A percentile compares a stretch with the other conserved stretches of the same genome.
Conservation (phyloP, 1,140 invertebrate genomes). For the Drosophila lacertosa region DNA sequence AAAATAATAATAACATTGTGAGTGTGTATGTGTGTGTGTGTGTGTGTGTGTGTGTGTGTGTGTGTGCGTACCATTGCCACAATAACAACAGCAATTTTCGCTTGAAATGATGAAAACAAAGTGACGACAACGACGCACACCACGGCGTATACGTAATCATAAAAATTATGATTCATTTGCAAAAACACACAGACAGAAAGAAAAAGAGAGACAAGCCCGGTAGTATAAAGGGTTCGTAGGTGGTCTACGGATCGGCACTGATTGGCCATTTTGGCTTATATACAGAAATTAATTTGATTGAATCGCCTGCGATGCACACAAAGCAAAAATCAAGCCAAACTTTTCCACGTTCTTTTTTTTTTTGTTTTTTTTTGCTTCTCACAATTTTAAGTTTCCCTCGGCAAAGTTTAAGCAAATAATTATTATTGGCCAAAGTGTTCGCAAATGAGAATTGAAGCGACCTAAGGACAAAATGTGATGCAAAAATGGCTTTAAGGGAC, state of each 20-base stretch:
- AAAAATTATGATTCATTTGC: conserved; percentile 72
- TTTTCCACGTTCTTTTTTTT: conserved; percentile 33
- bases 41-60: conserved; percentile 40
- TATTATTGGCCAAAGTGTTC: neutral
- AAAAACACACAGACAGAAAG: neutral
- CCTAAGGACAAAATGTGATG: too few relatives aligned
- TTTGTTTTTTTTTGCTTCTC: conserved; percentile 3
- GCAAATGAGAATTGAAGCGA: conserved; percentile 1
- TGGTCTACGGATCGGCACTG: conserved; percentile 4
- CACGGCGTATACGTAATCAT: conserved; percentile 66
- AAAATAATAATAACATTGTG: conserved; percentile 76
- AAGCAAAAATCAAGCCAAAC: conserved; percentile 15
- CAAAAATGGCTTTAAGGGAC: too few relatives aligned
- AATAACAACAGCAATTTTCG: conserved; percentile 78
- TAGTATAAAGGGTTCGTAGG: neutral
- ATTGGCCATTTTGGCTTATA: conserved; percentile 54
- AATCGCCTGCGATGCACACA: conserved; percentile 13
- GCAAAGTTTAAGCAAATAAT: conserved; percentile 39
- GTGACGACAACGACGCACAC: conserved; percentile 21
- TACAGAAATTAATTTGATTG: conserved; percentile 75
- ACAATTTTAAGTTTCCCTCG: neutral
- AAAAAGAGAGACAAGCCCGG: conserved; percentile 11
- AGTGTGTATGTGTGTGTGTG: conserved; percentile 3
- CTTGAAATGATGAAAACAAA: conserved; percentile 61
- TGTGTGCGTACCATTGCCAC: conserved; percentile 60